Base-by-base conservation (phyloP, 2,888 invertebrate genomes). In the Epirrhoe tristata region DNA sequence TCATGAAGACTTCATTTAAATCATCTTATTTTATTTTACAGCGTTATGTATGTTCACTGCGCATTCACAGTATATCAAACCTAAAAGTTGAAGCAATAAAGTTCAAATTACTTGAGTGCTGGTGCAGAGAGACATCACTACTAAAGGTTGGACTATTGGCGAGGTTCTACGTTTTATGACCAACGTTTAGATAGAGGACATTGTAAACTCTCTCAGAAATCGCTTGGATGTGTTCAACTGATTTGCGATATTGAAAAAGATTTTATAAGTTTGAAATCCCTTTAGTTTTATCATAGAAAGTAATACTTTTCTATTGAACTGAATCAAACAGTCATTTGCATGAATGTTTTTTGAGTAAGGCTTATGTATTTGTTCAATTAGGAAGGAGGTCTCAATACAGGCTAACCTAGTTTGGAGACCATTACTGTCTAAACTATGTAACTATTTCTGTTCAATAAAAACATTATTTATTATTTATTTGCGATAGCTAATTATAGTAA, bases 171-270 rank as follows among this genome's bases (percentile, higher is more conserved):
- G 58, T 43, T 68, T 66, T 66, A 68, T 58, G 56, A 52, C 32
- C 52, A 34, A 43, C 67, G 60, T 58, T 58, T 61, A 65, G 59
- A 65, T 55, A 48, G 48, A 64, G 63, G 63, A 34, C 63, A 63
- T 59, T 63, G 54, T 69, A 61, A 61, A 61, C 57, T 55, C 55
- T 39, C 54, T 56, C 34, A 48, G 56, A 62, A 56, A 63, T 53
- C 8, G 55, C 16, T n/a, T 10, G 48, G 8, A 52, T 59, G 34
- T 71, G 66, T 67, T 66, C 56, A 54, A 66, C 55, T 43, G 69
- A 58, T 75, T 70, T 76, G 72, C 67, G 53, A 63, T 57, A 56
- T 56, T 56, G 43, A 36, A 51, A 14, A 50, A 50, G 17, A 32
- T 54, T 14, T 32, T 48, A 48, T 16, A 48, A 48, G 48, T 48